Evolutionary conservation across 2,797 vertebrate species (phyloP), one percentile per base, ranked within the genome.

Genomic region (Numenius phaeopus): DNA sequence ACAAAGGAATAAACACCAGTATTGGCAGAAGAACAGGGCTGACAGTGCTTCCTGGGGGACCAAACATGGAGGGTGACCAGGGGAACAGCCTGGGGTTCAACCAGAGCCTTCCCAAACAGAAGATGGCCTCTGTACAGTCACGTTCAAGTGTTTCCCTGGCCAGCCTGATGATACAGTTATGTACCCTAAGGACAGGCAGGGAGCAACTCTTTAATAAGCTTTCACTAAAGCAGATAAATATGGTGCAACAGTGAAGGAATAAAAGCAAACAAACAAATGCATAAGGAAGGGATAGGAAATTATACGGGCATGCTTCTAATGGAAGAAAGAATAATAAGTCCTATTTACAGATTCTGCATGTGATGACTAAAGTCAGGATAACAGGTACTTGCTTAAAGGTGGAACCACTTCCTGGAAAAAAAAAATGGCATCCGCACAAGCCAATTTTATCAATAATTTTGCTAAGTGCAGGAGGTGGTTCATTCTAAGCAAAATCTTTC

Each of bases 261-360:
- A 29, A 73, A 87, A 76, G 24, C 46, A 52, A 89, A 50, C 20
- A 70, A 55, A 46, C 0, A 7, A 73, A 79, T 21, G 21, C 7
- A 2, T 21, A 42, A 61, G n/a, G 37, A 87, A 86, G 17, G 37
- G 24, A 75, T 3, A 71, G 34, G 30, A 92, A 66, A 21, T 15
- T 1, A 47, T n/a, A 76, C 0, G 2, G 37, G 8, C 12, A 21
- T 30, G 29, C 0, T 4, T 64, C 54, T 55, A 16, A 70, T 64
- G 39, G 16, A 88, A 55, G 30, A 47, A 80, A 59, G 10, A 55
- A 17, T 62, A 67, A 67, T 14, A 23, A 84, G 32, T 4, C 9
- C 7, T 50, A 24, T 58, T 72, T 62, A 79, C 17, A 54, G 64
- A 58, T 77, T 85, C 46, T 83, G 23, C 19, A 12, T 23, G 17